Percentiles rank a stretch among this genome's conserved stretches.
phyloP scores from a whole-genome alignment of 2,888 invertebrate genomes.

The Apamea crenata region DNA sequence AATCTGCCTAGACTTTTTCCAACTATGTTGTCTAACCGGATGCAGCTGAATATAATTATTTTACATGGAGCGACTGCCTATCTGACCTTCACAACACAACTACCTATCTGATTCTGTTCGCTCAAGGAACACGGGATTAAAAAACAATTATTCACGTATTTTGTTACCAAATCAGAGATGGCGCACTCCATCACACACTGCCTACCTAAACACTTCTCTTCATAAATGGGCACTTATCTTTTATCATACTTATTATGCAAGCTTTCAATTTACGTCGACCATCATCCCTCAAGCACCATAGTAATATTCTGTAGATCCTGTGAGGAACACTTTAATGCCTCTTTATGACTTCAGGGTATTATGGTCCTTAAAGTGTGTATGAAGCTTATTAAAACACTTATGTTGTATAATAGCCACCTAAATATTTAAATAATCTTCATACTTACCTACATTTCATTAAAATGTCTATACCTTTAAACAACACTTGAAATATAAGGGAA shows the following conservation, averaged over 20 bases:
- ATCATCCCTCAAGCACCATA: not conserved
- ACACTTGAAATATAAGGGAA: conserved; percentile 1
- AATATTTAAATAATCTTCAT: conserved; percentile 5
- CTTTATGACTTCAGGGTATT: conserved; percentile 29
- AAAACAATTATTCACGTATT: not conserved
- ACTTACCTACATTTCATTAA: not conserved
- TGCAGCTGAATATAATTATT: too few relatives aligned
- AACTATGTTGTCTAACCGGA: not conserved
- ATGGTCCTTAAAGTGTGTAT: not conserved
- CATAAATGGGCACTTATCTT: not conserved
- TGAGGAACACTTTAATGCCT: conserved; percentile 2
- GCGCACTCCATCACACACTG: not conserved
- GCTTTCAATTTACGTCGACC: conserved; percentile 14
- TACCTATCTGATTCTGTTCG: not conserved
- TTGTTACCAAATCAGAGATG: not conserved
- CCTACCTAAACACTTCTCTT: not conserved
- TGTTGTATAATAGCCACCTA: not conserved
- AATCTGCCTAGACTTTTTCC: not conserved
- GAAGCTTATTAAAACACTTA: not conserved
- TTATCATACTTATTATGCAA: not conserved
- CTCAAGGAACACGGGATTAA: not conserved
- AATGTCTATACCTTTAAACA: conserved; percentile 2
- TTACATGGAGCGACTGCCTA: not conserved
- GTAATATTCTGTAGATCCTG: conserved; percentile 11
- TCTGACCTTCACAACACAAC: not conserved